A percentile compares a stretch with the other conserved stretches of the same genome.
phyloP scores from a whole-genome alignment of 2,113 vertebrate genomes.

The Platichthys stellatus region DNA sequence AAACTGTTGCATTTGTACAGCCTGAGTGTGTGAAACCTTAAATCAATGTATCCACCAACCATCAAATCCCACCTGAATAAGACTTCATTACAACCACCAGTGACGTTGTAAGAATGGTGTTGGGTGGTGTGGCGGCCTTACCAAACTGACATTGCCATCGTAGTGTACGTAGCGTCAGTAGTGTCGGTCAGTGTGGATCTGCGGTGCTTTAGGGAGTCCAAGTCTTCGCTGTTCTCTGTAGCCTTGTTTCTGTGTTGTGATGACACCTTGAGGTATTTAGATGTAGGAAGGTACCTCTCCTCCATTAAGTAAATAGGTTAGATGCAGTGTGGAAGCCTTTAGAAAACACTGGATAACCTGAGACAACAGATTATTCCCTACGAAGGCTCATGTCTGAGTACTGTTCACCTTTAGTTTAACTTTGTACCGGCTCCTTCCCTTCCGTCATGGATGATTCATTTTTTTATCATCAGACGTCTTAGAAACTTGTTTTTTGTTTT shows the following conservation, averaged over 20 bases:
- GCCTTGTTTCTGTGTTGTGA: slow-evolving; percentile 64
- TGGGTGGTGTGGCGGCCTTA: slow-evolving; percentile 62
- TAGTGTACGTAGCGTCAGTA: slow-evolving; percentile 66
- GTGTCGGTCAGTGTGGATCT: slow-evolving; percentile 49
- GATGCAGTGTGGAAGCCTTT: slow-evolving; percentile 43
- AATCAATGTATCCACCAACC: slow-evolving; percentile 43
- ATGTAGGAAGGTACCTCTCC: slow-evolving; percentile 47
- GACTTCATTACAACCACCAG: slow-evolving; percentile 34
- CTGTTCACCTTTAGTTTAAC: slow-evolving; percentile 28
- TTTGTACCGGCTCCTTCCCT: slow-evolving; percentile 19
- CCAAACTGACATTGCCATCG: slow-evolving; percentile 49
- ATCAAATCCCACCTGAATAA: background rate
- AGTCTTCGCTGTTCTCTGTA: slow-evolving; percentile 66
- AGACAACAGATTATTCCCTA: slow-evolving; percentile 46
- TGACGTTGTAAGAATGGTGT: slow-evolving; percentile 44
- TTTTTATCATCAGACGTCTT: slow-evolving; percentile 2
- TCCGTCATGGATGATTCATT: slow-evolving; percentile 14
- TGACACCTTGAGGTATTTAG: slow-evolving; percentile 57
- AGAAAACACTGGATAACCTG: slow-evolving; percentile 65
- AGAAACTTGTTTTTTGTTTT: slow-evolving; percentile 37
- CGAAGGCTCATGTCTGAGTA: slow-evolving; percentile 12
- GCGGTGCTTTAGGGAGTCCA: slow-evolving; percentile 54
- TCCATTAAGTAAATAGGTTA: slow-evolving; percentile 40
- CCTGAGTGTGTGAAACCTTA: slow-evolving; percentile 27
- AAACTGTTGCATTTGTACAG: slow-evolving; percentile 39